Base-by-base conservation (phyloP, 2,797 vertebrate genomes). In the Rhincodon typus region DNA sequence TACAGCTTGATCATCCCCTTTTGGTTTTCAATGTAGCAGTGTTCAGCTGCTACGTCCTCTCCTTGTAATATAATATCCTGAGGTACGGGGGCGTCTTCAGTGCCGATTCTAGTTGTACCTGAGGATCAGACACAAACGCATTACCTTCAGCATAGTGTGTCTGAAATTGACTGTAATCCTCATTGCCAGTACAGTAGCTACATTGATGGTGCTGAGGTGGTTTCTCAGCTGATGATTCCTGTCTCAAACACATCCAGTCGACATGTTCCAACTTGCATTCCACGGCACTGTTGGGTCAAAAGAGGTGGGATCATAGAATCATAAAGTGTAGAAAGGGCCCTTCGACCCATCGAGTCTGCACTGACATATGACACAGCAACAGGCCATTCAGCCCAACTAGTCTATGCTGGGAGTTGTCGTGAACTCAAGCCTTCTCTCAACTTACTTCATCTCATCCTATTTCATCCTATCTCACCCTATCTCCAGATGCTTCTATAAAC, bases 51-150 rank as follows among this genome's bases (percentile, higher is more conserved):
- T 19, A 98, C 97, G 30, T 98, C 98, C 0, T 97, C 96, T 13
- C 98, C 98, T 95, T 98, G 97, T 82, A 98, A 96, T 3, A 96
- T 97, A 96, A 98, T 98, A 95, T 98, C 98, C 96, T 98, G 98
- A 77, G 97, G 97, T 95, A 97, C 25, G 2, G 96, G 97, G 38
- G 98, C 98, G 67, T 98, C 98, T 62, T 98, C 98, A 46, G 97
- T 96, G 0, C 98, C 98, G 30, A 98, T 98, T 94, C 97, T 97
- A 0, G 98, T 98, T 95, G 98, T 96, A 4, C 98, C 98, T 98
- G 96, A 23, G 72, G 96, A 34, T 82, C 42, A 88, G 34, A 96
- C 3, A 77, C 38, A 94, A 62, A 77, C 25, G 12, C 30, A 5
- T 53, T 17, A 90, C 15, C 8, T 42, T 5, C 2, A 8, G 66